Percentiles rank a stretch among this genome's conserved stretches.
These are phyloP conservation scores for Scaptomyza montana DNA, from an alignment of 1,140 invertebrate genomes.

Conservation along the genomic window DNA sequence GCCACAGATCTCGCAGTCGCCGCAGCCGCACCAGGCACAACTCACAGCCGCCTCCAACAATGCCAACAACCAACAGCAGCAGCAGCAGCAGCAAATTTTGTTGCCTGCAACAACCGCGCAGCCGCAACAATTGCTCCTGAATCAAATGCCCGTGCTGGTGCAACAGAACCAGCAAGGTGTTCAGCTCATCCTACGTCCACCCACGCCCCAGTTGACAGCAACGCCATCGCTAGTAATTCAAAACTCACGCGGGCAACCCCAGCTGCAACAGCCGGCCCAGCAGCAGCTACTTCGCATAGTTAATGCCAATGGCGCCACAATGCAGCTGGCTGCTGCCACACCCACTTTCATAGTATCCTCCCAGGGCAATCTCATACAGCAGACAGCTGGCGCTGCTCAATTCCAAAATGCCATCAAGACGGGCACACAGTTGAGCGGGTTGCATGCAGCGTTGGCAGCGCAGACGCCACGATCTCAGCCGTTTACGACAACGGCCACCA, in stretches of 20 bases:
- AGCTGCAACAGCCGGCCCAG: constrained; percentile 83
- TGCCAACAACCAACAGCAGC: constrained; percentile 33
- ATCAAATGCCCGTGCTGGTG: constrained; percentile 83
- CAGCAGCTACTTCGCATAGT: constrained; percentile 85
- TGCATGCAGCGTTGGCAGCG: constrained; percentile 76
- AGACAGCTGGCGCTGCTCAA: constrained; percentile 72
- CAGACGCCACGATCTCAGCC: constrained; percentile 83
- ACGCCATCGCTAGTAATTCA: constrained; percentile 84
- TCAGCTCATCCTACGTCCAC: constrained; percentile 85
- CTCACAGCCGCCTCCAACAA: constrained; percentile 47
- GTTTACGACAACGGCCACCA: constrained; percentile 77
- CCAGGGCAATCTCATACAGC: constrained; percentile 83
- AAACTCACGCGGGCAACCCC: constrained; percentile 73
- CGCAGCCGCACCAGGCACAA: constrained; percentile 66
- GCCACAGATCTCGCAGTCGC: constrained; percentile 74
- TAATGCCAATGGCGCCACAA: constrained; percentile 84
- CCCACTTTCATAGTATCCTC: constrained; percentile 83
- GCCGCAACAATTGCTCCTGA: constrained; percentile 77
- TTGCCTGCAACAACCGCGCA: constrained; percentile 70
- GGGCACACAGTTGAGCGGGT: constrained; percentile 73
- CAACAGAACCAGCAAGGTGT: constrained; percentile 85
- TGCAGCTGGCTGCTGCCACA: constrained; percentile 83
- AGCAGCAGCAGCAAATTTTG: constrained; percentile 68
- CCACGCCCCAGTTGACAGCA: constrained; percentile 84
- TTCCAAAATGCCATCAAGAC: constrained; percentile 69